A percentile compares a stretch with the other conserved stretches of the same genome.
Conservation (phyloP, 2,113 vertebrate genomes). For the Polypterus senegalus region DNA sequence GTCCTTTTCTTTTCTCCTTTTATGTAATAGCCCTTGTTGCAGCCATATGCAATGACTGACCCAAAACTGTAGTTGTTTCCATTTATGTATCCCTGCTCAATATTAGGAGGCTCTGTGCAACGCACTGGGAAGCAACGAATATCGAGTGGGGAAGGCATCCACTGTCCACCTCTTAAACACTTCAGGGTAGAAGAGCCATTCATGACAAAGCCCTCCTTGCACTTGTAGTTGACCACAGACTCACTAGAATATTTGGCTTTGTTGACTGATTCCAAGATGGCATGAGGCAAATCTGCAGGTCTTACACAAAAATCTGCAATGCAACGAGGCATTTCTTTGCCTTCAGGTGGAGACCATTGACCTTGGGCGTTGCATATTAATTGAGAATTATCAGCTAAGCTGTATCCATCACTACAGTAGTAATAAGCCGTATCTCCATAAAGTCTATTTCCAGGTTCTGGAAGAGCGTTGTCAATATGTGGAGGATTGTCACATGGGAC, state of each 20-base stretch:
- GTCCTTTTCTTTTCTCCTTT: conserved; percentile 86
- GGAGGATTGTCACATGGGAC: conserved; percentile 88
- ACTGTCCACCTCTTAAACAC: conserved; percentile 76
- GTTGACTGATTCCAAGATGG: conserved; percentile 76
- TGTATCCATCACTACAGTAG: conserved; percentile 86
- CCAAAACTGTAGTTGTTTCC: conserved; percentile 88
- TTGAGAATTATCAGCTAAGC: conserved; percentile 71
- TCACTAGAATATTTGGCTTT: conserved; percentile 77
- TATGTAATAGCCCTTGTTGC: conserved; percentile 79
- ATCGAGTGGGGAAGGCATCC: conserved; percentile 71
- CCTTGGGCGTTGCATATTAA: conserved; percentile 81
- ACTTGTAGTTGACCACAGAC: conserved; percentile 80
- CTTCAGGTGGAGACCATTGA: conserved; percentile 72
- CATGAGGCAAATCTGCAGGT: conserved; percentile 62
- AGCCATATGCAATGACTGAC: conserved; percentile 86
- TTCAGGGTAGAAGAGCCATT: conserved; percentile 75
- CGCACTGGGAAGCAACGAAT: conserved; percentile 80
- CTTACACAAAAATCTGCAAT: conserved; percentile 87
- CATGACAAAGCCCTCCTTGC: conserved; percentile 83
- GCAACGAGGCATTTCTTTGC: conserved; percentile 61
- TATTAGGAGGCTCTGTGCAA: conserved; percentile 68
- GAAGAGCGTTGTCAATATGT: conserved; percentile 72
- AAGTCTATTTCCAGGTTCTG: conserved; percentile 74
- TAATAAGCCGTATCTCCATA: conserved; percentile 84
- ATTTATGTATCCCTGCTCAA: conserved; percentile 73